phyloP scores from a whole-genome alignment of 2,888 invertebrate species.

The Orchesella flavescens region DNA sequence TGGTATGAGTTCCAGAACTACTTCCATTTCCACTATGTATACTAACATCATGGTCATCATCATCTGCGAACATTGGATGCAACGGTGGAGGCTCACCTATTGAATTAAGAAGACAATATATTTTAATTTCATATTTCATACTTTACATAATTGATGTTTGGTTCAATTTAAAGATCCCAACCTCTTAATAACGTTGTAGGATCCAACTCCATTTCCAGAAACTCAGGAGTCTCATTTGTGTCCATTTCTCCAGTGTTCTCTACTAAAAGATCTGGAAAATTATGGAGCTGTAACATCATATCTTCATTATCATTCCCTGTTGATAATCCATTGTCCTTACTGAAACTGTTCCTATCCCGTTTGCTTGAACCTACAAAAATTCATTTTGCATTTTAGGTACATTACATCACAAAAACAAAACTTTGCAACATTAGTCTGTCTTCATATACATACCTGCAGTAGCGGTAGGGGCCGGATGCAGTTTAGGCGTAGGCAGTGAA shows the following conservation, averaged over 20 bases:
- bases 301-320: constrained; percentile 37
- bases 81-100: constrained; percentile 49
- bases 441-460: not conserved
- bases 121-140: not conserved
- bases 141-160: not conserved
- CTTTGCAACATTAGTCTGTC: no score
- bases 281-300: constrained; percentile 50
- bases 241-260: constrained; percentile 38
- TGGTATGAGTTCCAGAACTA: not conserved
- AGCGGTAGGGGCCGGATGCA: not conserved
- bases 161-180: not conserved
- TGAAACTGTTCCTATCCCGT: not conserved
- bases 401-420: no score
- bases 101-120: not conserved
- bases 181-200: constrained; percentile 38
- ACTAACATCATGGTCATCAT: not conserved
- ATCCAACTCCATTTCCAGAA: constrained; percentile 48
- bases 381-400: no score
- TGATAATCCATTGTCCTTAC: constrained; percentile 20
- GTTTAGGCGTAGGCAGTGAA: not conserved
- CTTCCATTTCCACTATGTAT: not conserved
- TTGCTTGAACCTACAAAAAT: not conserved
- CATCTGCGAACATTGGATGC: constrained; percentile 45
- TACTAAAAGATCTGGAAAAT: constrained; percentile 48
- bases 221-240: constrained; percentile 43